These are phyloP conservation scores for Aphelinus certus DNA, from an alignment of 1,140 invertebrate genomes.

Conservation along the genomic window DNA sequence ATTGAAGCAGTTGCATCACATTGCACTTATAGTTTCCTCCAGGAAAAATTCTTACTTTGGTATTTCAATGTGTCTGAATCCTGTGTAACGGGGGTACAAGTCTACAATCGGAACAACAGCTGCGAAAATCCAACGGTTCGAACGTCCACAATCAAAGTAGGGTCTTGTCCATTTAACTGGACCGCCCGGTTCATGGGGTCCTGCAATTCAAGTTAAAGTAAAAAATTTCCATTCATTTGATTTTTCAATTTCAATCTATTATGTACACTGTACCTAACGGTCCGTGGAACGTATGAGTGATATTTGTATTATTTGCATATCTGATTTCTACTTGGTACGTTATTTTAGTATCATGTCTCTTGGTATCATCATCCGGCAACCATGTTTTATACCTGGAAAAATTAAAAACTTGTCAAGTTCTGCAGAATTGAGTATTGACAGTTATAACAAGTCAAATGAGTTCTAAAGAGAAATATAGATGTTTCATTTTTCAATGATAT, in stretches of 20 bases:
- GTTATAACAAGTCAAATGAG: neutral
- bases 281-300: conserved; percentile 93
- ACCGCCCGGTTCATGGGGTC: conserved; percentile 86
- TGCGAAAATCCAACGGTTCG: conserved; percentile 95
- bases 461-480: neutral
- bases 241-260: conserved; percentile 28
- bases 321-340: conserved; percentile 90
- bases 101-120: conserved; percentile 95
- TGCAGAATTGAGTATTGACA: neutral
- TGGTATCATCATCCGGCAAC: conserved; percentile 88
- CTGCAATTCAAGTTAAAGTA: conserved; percentile 52
- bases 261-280: conserved; percentile 72
- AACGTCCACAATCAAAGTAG: conserved; percentile 95
- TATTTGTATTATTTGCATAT: conserved; percentile 95
- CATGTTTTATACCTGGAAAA: conserved; percentile 76
- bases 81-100: conserved; percentile 93
- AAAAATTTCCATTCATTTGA: conserved; percentile 29
- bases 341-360: conserved; percentile 92
- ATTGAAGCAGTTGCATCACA: conserved; percentile 23
- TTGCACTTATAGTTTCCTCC: conserved; percentile 23
- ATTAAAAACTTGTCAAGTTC: conserved; percentile 33
- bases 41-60: conserved; percentile 78
- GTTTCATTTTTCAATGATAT: no score
- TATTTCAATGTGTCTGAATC: conserved; percentile 94
- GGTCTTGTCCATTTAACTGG: conserved; percentile 94